These are phyloP conservation scores for Stictonetta naevosa DNA, from an alignment of 2,113 vertebrate genomes.

Conservation along the genomic window DNA sequence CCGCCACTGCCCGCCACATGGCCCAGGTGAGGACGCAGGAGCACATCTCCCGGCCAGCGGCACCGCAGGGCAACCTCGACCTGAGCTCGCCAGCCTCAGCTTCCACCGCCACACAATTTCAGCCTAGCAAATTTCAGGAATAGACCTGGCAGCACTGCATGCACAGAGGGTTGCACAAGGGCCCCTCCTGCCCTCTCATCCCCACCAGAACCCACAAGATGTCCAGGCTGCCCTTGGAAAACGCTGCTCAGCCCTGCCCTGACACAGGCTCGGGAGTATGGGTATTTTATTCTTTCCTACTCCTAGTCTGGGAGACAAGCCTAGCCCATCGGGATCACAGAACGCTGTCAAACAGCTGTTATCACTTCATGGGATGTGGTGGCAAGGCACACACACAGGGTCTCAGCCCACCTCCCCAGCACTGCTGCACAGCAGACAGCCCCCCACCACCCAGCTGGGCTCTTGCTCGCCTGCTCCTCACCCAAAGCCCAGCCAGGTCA, in stretches of 20 bases:
- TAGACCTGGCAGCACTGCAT: neutral
- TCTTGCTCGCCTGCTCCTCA: no score
- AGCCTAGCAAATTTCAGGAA: neutral
- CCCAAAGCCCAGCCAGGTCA: no score
- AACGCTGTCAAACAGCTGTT: rapidly evolving
- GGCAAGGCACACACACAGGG: neutral
- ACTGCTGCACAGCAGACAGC: no score
- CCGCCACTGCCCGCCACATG: rapidly evolving
- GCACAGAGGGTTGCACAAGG: neutral
- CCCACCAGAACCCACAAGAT: no score
- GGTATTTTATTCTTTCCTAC: neutral
- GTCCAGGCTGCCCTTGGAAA: neutral
- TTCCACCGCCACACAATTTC: neutral
- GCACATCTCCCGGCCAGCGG: rapidly evolving
- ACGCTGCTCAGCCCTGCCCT: neutral
- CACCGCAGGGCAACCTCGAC: rapidly evolving
- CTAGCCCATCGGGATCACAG: neutral
- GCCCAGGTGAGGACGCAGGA: neutral
- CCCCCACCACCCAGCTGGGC: no score
- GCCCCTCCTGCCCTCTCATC: neutral
- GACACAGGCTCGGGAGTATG: neutral
- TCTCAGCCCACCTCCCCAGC: neutral
- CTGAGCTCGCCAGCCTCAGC: neutral
- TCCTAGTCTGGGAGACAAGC: no score
- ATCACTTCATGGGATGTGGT: neutral